Base-by-base conservation (phyloP, 2,888 invertebrate species). In the Anagyrus pseudococci region DNA sequence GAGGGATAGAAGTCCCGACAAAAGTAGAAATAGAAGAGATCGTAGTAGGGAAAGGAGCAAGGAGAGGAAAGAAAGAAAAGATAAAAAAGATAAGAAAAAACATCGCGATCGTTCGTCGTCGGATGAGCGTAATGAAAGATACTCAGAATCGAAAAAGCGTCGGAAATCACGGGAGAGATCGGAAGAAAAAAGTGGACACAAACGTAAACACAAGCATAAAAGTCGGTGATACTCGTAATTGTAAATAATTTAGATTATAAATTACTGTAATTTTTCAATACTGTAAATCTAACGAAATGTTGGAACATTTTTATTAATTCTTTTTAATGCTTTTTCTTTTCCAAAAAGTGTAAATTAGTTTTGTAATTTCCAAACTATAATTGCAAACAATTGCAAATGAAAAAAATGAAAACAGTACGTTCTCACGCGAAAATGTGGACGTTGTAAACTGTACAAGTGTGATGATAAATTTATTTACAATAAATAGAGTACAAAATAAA, bases 401-500 rank as follows among this genome's bases (percentile, higher is more conserved):
- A 29, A 10, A 29, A 29, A 29, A 29, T 7, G 10, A 29, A 29
- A 29, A 29, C 29, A 7, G 29, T 29, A 29, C 10, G 29, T 7
- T 29, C 10, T 29, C 29, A 29, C 29, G 10, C 10, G 4, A 29
- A 29, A 29, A 29, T 10, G 29, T 10, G 29, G 10, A 29, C 10
- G 29, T 29, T 29, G 4, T 23, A 2, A 54, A 44, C 29, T 22
- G 6, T 20, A n/a, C 46, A 25, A 43, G 47, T 54, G 49, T 48
- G 25, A 49, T 46, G 25, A 55, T 44, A 58, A 55, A 46, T 63
- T 55, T 58, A 50, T 63, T 55, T 58, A 58, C 55, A 58, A 41
- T 49, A 58, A 43, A 57, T 58, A 63, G 41, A 63, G 55, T 58
- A 58, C 47, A 63, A 58, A 63, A 63, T 63, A 50, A 63, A 63